phyloP scores from a whole-genome alignment of 2,113 vertebrate species.

The Seriola dumerili region DNA sequence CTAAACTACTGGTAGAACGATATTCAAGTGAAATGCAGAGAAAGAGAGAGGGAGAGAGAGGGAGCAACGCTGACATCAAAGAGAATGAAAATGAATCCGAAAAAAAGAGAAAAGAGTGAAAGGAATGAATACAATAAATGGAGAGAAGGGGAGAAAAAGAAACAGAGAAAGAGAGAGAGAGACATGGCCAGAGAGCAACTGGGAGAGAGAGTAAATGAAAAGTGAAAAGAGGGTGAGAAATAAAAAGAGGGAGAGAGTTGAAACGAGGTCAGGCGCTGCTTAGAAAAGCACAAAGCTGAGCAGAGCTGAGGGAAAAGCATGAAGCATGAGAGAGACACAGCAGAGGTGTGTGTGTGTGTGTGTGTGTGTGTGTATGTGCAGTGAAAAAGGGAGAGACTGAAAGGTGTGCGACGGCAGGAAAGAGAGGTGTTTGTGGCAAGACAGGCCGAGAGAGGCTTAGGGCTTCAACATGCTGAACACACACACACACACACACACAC shows the following conservation, averaged over 20 bases:
- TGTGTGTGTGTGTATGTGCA: background rate
- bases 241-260: slow-evolving; percentile 17
- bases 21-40: slow-evolving; percentile 3
- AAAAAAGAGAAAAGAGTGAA: slow-evolving; percentile 17
- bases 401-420: slow-evolving; percentile 22
- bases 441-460: background rate
- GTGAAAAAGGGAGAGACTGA: background rate
- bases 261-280: slow-evolving; percentile 40
- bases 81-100: slow-evolving; percentile 8
- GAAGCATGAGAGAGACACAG: slow-evolving; percentile 5
- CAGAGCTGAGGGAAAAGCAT: slow-evolving; percentile 9
- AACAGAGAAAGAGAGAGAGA: background rate
- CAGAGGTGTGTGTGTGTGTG: background rate
- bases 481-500: background rate
- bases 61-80: slow-evolving; percentile 35
- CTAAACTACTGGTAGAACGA: background rate
- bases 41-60: background rate
- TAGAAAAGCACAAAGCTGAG: slow-evolving; percentile 39
- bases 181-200: slow-evolving; percentile 4
- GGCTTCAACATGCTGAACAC: background rate
- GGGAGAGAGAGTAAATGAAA: slow-evolving; percentile 34
- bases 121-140: slow-evolving; percentile 42
- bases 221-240: slow-evolving; percentile 25
- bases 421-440: background rate
- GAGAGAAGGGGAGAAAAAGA: background rate